Conservation (phyloP, 1,140 invertebrate genomes). For the Lucilia sericata region DNA sequence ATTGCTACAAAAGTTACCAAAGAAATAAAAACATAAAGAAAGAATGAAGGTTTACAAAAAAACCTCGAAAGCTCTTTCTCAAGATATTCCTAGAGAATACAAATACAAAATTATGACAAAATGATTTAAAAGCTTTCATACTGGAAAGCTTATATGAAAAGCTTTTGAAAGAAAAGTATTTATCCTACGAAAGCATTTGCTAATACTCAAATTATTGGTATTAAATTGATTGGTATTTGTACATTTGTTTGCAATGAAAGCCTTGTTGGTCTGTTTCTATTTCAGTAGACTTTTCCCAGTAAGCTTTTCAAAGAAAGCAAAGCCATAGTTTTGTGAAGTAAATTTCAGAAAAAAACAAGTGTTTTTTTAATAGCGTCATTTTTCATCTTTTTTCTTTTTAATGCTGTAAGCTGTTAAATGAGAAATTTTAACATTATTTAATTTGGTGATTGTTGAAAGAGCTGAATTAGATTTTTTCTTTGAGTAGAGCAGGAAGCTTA, state of each 20-base stretch:
- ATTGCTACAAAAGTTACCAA: constrained; percentile 1
- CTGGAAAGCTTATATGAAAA: background rate
- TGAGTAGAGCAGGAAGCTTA: constrained; percentile 31
- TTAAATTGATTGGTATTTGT: background rate
- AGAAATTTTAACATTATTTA: constrained; percentile 63
- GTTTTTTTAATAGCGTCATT: background rate
- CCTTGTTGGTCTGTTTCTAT: constrained; percentile 28
- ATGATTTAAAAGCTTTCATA: background rate
- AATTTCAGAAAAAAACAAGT: background rate
- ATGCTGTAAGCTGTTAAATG: constrained; percentile 50
- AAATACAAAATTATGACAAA: background rate
- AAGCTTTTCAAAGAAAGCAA: constrained; percentile 23
- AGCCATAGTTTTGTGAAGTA: constrained; percentile 12
- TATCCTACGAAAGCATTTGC: background rate
- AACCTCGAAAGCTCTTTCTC: constrained; percentile 16
- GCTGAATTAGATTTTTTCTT: constrained; percentile 61
- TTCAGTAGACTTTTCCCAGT: constrained; percentile 3
- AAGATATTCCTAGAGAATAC: background rate
- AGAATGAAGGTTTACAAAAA: background rate
- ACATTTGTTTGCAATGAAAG: constrained; percentile 23
- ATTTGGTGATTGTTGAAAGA: constrained; percentile 67
- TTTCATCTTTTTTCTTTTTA: constrained; percentile 26
- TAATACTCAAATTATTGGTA: background rate
- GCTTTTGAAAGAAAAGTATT: background rate
- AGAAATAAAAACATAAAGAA: background rate